Base-by-base conservation (phyloP, 2,113 vertebrate species). In the Halcyon senegalensis region DNA sequence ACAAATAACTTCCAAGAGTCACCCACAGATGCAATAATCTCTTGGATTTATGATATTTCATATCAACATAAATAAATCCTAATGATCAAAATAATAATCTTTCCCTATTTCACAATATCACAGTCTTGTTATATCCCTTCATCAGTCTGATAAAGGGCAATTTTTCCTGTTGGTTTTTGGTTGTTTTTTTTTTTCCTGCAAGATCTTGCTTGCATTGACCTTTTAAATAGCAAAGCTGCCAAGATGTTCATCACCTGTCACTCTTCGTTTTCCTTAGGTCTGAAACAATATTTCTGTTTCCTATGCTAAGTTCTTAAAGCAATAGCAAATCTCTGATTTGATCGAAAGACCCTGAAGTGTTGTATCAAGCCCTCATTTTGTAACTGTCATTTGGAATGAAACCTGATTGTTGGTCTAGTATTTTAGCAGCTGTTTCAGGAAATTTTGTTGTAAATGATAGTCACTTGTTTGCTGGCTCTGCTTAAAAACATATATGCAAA, bases 341-440 rank as follows among this genome's bases (percentile, higher is more conserved):
- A 60, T 33, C 27, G n/a, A 66, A 89, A 48, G 39, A 19, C 41
- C 56, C 19, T 43, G 51, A 73, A 51, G 9, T 46, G 7, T 11
- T 28, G 27, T 59, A 51, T 67, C n/a, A 37, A 60, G 39, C 27
- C 27, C 53, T 58, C 30, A 39, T 55, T 69, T 90, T 62, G 28
- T n/a, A 39, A 33, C 27, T 78, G 24, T 35, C 20, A 41, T 69
- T 44, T 62, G 50, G 56, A 68, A 46, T 48, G 19, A 44, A 46
- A 39, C 48, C 13, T 69, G 10, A 62, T 44, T 62, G 46, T 51
- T 77, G 46, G 28, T 35, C 81, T 91, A 74, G 39, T 70, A 63
- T 75, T 92, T 18, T 20, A 53, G 37, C 44, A n/a, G 31, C 83
- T 95, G 41, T 83, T 96, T 94, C 63, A 69, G 88, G 96, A 96